phyloP scores from a whole-genome alignment of 2,888 invertebrate species.

The Sceliomorpha sp. region DNA sequence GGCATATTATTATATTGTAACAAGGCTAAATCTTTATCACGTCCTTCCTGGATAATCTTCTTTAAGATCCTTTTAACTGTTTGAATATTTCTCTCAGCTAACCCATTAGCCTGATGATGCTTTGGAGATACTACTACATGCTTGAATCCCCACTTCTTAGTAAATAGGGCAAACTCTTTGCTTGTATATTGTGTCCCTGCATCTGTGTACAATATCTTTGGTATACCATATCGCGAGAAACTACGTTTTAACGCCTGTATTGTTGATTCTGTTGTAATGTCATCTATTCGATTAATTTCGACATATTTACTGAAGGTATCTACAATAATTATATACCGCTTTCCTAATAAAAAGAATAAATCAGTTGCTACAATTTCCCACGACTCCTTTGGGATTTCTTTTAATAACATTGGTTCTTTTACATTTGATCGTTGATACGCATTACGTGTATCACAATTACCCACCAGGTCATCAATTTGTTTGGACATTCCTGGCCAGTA shows the following conservation, averaged over 20 bases:
- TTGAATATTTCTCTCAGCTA: conserved; percentile 30
- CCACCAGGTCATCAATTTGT: too few species aligned
- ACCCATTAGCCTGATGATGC: conserved; percentile 21
- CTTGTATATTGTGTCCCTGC: conserved; percentile 22
- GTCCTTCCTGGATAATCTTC: conserved; percentile 9
- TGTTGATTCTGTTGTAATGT: conserved; percentile 5
- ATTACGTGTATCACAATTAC: too few species aligned
- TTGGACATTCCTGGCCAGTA: too few species aligned
- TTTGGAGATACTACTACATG: conserved; percentile 17
- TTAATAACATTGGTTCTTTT: conserved; percentile 33
- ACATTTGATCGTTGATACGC: too few species aligned
- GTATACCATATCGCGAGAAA: conserved; percentile 35
- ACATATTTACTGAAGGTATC: conserved; percentile 53
- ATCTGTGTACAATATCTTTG: conserved; percentile 31
- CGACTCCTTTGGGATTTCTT: conserved; percentile 32
- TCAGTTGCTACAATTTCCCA: conserved; percentile 37
- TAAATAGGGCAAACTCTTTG: conserved; percentile 25
- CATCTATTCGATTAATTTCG: neutral
- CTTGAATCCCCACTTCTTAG: conserved; percentile 30
- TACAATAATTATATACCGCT: conserved; percentile 55
- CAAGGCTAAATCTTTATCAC: conserved; percentile 28
- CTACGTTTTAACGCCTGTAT: conserved; percentile 25
- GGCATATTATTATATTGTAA: conserved; percentile 51
- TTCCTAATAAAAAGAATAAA: conserved; percentile 38
- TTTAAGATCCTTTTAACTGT: conserved; percentile 32